phyloP scores from a whole-genome alignment of 2,113 vertebrate genomes.

The Litocranius walleri region DNA sequence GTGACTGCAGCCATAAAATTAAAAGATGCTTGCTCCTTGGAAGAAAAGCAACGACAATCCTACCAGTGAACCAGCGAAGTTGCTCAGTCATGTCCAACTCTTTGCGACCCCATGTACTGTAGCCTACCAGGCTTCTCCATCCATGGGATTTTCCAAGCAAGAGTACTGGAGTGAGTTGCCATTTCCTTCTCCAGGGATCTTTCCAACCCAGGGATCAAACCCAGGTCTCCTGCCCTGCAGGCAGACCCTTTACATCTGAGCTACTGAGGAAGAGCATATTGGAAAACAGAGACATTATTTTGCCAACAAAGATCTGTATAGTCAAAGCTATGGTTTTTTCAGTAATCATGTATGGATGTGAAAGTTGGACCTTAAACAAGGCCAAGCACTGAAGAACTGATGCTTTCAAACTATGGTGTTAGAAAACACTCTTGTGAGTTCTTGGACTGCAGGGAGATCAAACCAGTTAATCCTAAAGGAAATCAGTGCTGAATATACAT shows the following conservation, averaged over 20 bases:
- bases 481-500: neutral
- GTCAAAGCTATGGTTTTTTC: neutral
- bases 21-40: neutral
- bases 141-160: neutral
- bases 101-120: rapidly evolving
- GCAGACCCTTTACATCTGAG: neutral
- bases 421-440: neutral
- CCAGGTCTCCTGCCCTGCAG: neutral
- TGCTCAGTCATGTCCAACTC: rapidly evolving
- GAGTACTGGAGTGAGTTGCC: neutral
- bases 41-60: neutral
- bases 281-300: neutral
- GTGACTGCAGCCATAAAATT: neutral
- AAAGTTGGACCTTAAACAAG: neutral
- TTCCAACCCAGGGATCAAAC: neutral
- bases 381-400: neutral
- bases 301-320: neutral
- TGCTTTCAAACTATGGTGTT: neutral
- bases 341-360: neutral
- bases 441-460: neutral
- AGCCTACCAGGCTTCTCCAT: neutral
- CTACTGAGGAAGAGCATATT: neutral
- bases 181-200: neutral
- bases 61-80: neutral
- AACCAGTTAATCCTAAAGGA: neutral